phyloP scores from a whole-genome alignment of 2,113 vertebrate species.

The Phasianus colchicus region DNA sequence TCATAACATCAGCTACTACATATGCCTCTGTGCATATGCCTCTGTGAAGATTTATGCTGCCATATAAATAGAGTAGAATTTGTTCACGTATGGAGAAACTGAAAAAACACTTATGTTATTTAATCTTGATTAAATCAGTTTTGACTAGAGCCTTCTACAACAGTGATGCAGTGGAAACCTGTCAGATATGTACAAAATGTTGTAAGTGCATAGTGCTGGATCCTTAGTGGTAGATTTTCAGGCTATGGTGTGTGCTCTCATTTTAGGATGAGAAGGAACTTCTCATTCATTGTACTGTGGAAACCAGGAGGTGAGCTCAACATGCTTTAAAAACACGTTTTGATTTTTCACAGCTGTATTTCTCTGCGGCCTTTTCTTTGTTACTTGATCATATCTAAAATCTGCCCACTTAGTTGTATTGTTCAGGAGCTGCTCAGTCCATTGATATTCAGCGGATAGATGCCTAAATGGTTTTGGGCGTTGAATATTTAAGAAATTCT shows the following conservation, averaged over 20 bases:
- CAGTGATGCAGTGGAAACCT: neutral
- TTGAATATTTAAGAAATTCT: neutral
- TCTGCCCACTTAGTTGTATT: neutral
- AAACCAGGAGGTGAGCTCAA: neutral
- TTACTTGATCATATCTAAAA: neutral
- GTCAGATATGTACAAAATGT: neutral
- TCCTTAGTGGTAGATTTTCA: constrained; percentile 10
- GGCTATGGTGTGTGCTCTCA: neutral
- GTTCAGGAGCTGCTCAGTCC: neutral
- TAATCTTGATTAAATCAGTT: neutral
- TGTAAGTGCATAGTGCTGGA: neutral
- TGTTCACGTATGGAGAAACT: neutral
- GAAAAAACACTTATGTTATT: neutral
- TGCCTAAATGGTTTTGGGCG: neutral
- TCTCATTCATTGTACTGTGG: neutral
- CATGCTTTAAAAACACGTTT: neutral
- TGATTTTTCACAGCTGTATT: neutral
- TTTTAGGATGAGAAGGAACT: neutral
- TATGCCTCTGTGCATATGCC: neutral
- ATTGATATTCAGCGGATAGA: neutral
- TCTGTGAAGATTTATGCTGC: neutral
- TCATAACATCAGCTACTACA: neutral
- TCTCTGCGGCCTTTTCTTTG: neutral
- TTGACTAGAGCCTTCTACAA: neutral
- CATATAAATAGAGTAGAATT: neutral